Base-by-base conservation (phyloP, 2,888 invertebrate genomes). In the Adineta ricciae region DNA sequence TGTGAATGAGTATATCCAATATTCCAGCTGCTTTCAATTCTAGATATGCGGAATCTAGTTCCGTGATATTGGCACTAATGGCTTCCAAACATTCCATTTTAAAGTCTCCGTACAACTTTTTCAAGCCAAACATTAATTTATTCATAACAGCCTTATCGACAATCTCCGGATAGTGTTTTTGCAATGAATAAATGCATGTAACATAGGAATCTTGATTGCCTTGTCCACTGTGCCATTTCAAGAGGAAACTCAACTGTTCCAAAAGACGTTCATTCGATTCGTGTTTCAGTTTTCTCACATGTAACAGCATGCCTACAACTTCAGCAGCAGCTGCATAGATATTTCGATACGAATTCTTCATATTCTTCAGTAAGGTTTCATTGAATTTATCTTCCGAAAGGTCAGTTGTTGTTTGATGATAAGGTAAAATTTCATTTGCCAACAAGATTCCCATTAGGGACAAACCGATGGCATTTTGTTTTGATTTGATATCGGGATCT, bases 101-200 rank as follows among this genome's bases (percentile, higher is more conserved):
- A 86, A 88, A 89, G 56, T 89, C 88, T 24, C 90, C 90, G 87
- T 89, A 88, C n/a, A 90, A 87, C 83, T 88, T 88, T 5, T 90
- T 90, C 86, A 91, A 86, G 87, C 89, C 87, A 86, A 89, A 90
- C 86, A 90, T 86, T n/a, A 90, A 86, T 87, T 89, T 89, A 85
- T 88, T 88, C 87, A 89, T 83, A 86, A 89, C 89, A 86, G 93
- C 78, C 86, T 78, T 78, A 21, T 91, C 90, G 7, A 92, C 90
- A 50, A 93, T 90, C 14, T 89, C 88, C 0, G 92, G 91, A 89
- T 92, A 93, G 88, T 92, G 91, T 87, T 91, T 91, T 84, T 92
- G 91, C 84, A 93, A 89, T 49, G 90, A 90, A 88, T 92, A 91
- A 19, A 93, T 88, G 87, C 90, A 90, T n/a, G 88, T 88, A 24